Conservation (phyloP, 1,140 invertebrate species). For the Apis mellifera region Amel_HAv3.1 CM009939.2:10428001-10428500, state of each 20-base stretch:
- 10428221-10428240: background rate
- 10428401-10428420: too few relatives aligned
- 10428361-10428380: too few relatives aligned
- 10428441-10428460: too few relatives aligned
- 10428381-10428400: too few relatives aligned
- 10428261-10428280: too few relatives aligned
- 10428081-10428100: slow-evolving; percentile 14
- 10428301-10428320: too few relatives aligned
- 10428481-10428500: too few relatives aligned
- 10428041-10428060: slow-evolving; percentile 51
- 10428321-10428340: too few relatives aligned
- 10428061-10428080: slow-evolving; percentile 33
- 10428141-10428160: background rate
- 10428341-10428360: too few relatives aligned
- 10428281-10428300: too few relatives aligned
- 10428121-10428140: slow-evolving; percentile 27
- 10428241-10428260: background rate
- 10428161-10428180: background rate
- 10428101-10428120: background rate
- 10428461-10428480: too few relatives aligned
- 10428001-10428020: slow-evolving; percentile 32
- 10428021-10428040: slow-evolving; percentile 50
- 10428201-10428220: background rate
- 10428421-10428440: too few relatives aligned
- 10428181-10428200: slow-evolving; percentile 21